A percentile compares a stretch with the other conserved stretches of the same genome.
Conservation (phyloP, 2,797 vertebrate genomes). For the Salmo trutta region DNA sequence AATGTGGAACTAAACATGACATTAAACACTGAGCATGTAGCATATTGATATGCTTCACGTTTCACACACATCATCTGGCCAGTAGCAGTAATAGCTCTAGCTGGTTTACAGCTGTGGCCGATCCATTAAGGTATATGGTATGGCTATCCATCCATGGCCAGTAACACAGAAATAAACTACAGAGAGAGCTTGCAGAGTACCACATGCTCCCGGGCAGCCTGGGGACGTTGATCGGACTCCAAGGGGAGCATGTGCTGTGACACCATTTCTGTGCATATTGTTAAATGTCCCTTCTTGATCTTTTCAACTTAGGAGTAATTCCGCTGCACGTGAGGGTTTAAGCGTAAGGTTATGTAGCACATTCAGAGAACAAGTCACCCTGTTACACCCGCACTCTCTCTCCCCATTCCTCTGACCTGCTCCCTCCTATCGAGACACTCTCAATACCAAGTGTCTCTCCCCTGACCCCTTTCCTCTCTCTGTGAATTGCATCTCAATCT, state of each 20-base stretch:
- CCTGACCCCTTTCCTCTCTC: no score
- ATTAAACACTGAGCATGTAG: slow-evolving; percentile 3
- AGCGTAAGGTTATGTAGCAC: slow-evolving; percentile 22
- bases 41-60: slow-evolving; percentile 11
- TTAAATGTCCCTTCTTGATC: slow-evolving; percentile 72
- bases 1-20: slow-evolving; percentile 15
- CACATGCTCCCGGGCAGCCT: slow-evolving; percentile 59
- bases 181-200: slow-evolving; percentile 54
- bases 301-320: slow-evolving; percentile 58
- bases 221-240: slow-evolving; percentile 54
- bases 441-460: no score
- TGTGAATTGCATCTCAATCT: neutral
- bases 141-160: slow-evolving; percentile 52
- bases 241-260: slow-evolving; percentile 51
- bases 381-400: neutral
- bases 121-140: slow-evolving; percentile 41
- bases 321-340: slow-evolving; percentile 26
- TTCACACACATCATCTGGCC: neutral
- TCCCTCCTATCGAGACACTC: no score
- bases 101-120: neutral
- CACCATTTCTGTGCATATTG: slow-evolving; percentile 48
- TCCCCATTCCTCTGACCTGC: slow-evolving; percentile 23
- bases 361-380: slow-evolving; percentile 32
- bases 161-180: slow-evolving; percentile 62
- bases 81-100: slow-evolving; percentile 18